Evolutionary conservation across 2,888 invertebrate genomes (phyloP).

Genomic region (Tridacna gigas): DNA sequence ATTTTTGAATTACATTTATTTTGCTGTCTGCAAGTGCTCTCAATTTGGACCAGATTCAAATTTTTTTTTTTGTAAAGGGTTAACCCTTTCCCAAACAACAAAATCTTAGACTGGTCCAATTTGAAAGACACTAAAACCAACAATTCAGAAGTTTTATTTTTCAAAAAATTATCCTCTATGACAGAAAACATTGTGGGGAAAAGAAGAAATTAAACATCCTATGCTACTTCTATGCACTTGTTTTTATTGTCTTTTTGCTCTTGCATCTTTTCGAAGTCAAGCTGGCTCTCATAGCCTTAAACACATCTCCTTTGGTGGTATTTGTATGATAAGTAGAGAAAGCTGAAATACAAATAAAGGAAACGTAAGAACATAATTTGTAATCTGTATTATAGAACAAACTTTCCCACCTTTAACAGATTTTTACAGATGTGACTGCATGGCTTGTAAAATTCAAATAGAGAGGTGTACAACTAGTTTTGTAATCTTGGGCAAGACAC

Average conservation of each 20-base stretch:
- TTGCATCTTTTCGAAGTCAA: constrained; percentile 23
- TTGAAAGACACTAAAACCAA: not conserved
- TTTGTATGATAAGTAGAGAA: constrained; percentile 12
- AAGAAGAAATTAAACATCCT: not conserved
- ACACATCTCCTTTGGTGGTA: constrained; percentile 13
- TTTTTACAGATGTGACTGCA: too few relatives aligned
- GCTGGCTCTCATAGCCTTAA: constrained; percentile 18
- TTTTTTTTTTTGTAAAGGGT: too few relatives aligned
- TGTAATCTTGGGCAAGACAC: too few relatives aligned
- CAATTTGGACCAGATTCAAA: too few relatives aligned
- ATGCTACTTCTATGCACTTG: not conserved
- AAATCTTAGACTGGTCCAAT: not conserved
- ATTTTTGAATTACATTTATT: too few relatives aligned
- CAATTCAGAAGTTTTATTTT: not conserved
- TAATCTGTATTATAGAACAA: too few relatives aligned
- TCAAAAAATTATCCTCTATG: not conserved
- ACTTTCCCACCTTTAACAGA: too few relatives aligned
- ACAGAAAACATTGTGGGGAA: not conserved
- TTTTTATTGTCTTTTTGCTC: constrained; percentile 6
- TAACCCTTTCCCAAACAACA: too few relatives aligned
- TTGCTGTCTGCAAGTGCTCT: too few relatives aligned
- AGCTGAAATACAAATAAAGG: constrained; percentile 17
- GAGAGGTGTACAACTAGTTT: too few relatives aligned
- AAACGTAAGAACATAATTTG: not conserved
- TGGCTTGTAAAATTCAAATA: too few relatives aligned